These are phyloP conservation scores for Geotrupes spiniger DNA, from an alignment of 2,888 invertebrate species.

Conservation along the genomic window DNA sequence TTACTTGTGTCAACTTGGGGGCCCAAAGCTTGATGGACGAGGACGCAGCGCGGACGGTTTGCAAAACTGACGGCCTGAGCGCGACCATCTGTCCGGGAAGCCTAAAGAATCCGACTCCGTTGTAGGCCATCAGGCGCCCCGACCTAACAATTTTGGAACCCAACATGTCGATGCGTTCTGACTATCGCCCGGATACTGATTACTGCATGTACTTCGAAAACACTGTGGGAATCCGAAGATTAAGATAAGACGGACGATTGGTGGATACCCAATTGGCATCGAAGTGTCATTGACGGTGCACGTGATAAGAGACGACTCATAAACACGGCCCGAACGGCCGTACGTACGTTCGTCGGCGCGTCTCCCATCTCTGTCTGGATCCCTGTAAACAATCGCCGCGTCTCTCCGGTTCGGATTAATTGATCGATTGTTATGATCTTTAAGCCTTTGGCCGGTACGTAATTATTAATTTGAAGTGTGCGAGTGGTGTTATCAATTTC, in stretches of 20 bases:
- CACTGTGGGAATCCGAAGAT: conserved; percentile 34
- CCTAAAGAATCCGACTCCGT: conserved; percentile 39
- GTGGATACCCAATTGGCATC: conserved; percentile 29
- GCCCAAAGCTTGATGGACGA: conserved; percentile 43
- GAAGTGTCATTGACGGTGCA: conserved; percentile 35
- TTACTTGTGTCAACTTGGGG: conserved; percentile 44
- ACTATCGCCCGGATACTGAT: conserved; percentile 8
- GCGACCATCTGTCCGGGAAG: conserved; percentile 40
- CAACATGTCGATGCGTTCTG: conserved; percentile 26
- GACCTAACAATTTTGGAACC: conserved; percentile 27
- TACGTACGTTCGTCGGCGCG: too few species aligned
- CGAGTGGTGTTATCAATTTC: too few species aligned
- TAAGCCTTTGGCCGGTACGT: too few species aligned
- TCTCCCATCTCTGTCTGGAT: too few species aligned
- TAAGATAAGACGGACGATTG: conserved; percentile 32
- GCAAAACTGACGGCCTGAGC: conserved; percentile 30
- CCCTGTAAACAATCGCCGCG: too few species aligned
- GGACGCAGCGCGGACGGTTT: conserved; percentile 33
- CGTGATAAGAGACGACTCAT: conserved; percentile 15
- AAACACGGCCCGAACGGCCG: too few species aligned
- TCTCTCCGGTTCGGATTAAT: too few species aligned
- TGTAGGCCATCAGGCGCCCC: conserved; percentile 34
- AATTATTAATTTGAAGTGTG: too few species aligned
- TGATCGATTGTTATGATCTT: too few species aligned
- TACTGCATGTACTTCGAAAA: conserved; percentile 18